Conservation (phyloP, 2,797 vertebrate genomes). For the Mycteria americana region DNA sequence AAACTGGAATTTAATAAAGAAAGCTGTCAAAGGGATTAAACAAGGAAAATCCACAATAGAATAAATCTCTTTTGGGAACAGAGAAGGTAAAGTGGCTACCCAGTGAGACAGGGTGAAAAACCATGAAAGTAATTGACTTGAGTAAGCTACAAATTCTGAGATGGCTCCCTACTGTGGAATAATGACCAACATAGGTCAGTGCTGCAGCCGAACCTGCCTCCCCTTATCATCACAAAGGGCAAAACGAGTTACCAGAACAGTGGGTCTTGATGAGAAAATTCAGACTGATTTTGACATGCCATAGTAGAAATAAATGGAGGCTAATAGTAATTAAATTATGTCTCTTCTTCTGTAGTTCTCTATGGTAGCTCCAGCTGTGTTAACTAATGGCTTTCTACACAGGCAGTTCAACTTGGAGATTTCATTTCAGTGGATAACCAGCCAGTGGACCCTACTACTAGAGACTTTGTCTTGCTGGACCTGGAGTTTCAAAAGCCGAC, state of each 20-base stretch:
- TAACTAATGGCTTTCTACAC: constrained; percentile 26
- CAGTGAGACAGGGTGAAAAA: background rate
- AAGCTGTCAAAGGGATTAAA: background rate
- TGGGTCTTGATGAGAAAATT: background rate
- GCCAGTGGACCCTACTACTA: constrained; percentile 75
- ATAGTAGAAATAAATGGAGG: background rate
- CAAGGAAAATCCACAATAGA: background rate
- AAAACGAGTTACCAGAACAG: background rate
- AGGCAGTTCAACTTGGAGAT: constrained; percentile 60
- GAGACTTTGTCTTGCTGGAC: constrained; percentile 75
- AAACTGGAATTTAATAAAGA: background rate
- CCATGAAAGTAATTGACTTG: background rate
- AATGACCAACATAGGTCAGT: background rate
- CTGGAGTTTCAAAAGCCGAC: constrained; percentile 74
- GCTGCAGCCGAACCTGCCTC: background rate
- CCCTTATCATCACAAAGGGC: background rate
- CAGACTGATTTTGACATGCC: background rate
- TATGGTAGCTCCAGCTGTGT: background rate
- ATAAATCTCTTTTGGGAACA: background rate
- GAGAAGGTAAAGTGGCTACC: background rate
- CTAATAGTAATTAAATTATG: background rate
- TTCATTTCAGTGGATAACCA: constrained; percentile 72
- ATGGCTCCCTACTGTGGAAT: background rate
- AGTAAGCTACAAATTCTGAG: background rate
- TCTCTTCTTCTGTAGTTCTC: background rate